Evolutionary conservation across 2,888 invertebrate species (phyloP), one percentile per base, ranked within the genome.

Genomic region (Punctoribates punctum): DNA sequence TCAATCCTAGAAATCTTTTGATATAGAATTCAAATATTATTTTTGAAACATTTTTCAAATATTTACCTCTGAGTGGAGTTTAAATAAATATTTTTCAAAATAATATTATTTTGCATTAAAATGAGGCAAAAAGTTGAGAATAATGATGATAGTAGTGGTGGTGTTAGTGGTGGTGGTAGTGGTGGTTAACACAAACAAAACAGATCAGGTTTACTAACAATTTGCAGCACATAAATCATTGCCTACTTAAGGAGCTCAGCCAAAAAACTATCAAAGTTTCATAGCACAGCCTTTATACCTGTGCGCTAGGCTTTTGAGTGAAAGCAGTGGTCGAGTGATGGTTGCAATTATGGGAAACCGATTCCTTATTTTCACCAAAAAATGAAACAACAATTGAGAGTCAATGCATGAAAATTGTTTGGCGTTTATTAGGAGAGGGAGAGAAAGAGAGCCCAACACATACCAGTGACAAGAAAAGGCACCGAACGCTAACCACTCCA

Each of bases 161-260:
- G 34, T n/a, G n/a, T 38, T 67, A n/a, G 38, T 42, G 42, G 23
- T 65, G 67, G 29, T 42, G 20, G 60, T 15, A 29, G 42, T 67
- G 38, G 38, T 42, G 42, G 42, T 67, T 67, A 67, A 38, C 67
- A 67, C 67, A 67, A 67, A 67, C 67, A 67, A 67, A 67, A 67
- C 38, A 67, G 67, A 67, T 38, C 67, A 67, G 67, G 67, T 67
- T 67, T 67, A 67, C 67, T 67, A 67, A 67, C 67, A 67, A n/a
- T 67, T 67, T 42, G 67, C 67, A 67, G 67, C 67, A 67, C 67
- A 67, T 67, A 67, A 67, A 67, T 67, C 67, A 67, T 67, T 67
- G 67, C 38, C 67, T 27, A 67, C 67, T 67, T 67, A 67, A 38
- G 67, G 34, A 67, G 42, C 42, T 42, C 42, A 42, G 60, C 2